These are phyloP conservation scores for Melanaphis sacchari DNA, from an alignment of 1,140 invertebrate genomes.

Conservation along the genomic window DNA sequence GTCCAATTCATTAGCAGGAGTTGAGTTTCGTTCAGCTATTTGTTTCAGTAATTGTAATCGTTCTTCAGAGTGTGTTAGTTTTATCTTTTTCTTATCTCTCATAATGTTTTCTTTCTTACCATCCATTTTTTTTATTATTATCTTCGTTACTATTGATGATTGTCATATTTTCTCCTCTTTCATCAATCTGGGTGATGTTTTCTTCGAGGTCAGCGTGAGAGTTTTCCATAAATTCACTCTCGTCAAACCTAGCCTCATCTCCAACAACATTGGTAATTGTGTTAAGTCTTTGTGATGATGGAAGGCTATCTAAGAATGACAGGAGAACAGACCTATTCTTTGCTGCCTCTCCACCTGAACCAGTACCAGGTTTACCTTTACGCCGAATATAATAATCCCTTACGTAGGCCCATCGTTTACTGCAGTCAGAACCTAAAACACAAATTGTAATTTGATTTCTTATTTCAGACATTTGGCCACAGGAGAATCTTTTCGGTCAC, in stretches of 20 bases:
- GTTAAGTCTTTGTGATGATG: background rate
- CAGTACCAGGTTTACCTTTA: conserved; percentile 26
- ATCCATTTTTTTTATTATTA: conserved; percentile 10
- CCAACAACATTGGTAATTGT: conserved; percentile 30
- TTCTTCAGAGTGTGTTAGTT: conserved; percentile 32
- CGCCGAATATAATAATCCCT: conserved; percentile 12
- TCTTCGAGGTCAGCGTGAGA: background rate
- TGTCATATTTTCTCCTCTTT: background rate
- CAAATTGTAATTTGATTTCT: conserved; percentile 28
- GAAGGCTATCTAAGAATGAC: conserved; percentile 33
- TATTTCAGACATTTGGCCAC: conserved; percentile 58
- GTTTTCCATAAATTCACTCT: conserved; percentile 19
- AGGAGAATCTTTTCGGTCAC: conserved; percentile 57
- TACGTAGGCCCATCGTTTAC: background rate
- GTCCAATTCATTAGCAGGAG: conserved; percentile 38
- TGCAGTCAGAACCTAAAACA: conserved; percentile 21
- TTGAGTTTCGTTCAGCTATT: conserved; percentile 32
- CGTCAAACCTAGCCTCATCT: background rate
- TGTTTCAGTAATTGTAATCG: conserved; percentile 17
- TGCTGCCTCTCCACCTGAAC: conserved; percentile 9
- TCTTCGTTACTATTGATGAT: too few species aligned
- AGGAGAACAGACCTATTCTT: conserved; percentile 40
- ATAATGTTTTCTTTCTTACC: too few species aligned
- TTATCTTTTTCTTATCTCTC: conserved; percentile 33
- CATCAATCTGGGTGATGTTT: background rate